Evolutionary conservation across 1,140 invertebrate species (phyloP), one percentile per base, ranked within the genome.

Genomic region (Rhynchophorus ferrugineus): DNA sequence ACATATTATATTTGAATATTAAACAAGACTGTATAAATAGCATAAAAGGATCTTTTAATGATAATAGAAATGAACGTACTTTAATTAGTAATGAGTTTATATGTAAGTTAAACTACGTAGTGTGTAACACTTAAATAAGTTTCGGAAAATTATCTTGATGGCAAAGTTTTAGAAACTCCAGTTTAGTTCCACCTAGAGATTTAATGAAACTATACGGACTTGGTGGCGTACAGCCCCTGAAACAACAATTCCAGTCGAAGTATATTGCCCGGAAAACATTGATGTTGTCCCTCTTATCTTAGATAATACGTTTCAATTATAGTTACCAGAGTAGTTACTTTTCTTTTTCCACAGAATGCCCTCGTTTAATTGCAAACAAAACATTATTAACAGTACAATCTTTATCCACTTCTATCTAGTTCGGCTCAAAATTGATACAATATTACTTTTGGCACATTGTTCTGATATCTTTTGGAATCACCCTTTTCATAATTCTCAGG

Each of bases 91-190:
- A 56, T 54, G 49, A 55, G 48, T 44, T 51, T 49, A 53, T 56
- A 54, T 56, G 44, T 52, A 53, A 59, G 53, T 52, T 24, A 42
- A 49, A 49, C 46, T 44, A 53, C 49, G 37, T 19, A 55, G 53
- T 21, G 54, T 46, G 54, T 51, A 59, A 51, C 49, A 59, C 53
- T 48, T 54, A 53, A 59, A 59, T 59, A 58, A 58, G 44, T 56
- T 58, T 58, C 39, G 49, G 49, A 49, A 58, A 58, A 58, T 59
- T 59, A 59, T 59, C 57, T 59, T 53, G 57, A 59, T 59, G 46
- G 54, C 41, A 56, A 59, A 59, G 53, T 59, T 59, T 59, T 52
- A 47, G 49, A 35, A 54, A 55, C 51, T 47, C 49, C 44, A 49
- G 52, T 54, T 48, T 54, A 59, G 53, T 56, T 51, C 57, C 45